Percentiles rank a stretch among this genome's conserved stretches.
Conservation (phyloP, 2,888 invertebrate genomes). For the Catotricha subobsoleta region DNA sequence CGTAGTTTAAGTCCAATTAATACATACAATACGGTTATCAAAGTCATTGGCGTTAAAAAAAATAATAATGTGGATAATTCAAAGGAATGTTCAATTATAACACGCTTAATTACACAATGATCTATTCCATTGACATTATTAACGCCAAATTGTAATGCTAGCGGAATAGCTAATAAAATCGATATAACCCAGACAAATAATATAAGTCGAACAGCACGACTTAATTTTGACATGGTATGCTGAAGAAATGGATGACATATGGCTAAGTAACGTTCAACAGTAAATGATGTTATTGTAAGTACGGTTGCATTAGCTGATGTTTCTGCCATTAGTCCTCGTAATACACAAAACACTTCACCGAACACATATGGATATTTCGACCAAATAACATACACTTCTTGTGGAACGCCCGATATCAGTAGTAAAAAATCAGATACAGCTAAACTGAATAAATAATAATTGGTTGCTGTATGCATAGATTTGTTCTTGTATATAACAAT, state of each 20-base stretch:
- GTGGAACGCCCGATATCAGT: slow-evolving; percentile 57
- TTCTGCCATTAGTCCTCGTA: slow-evolving; percentile 61
- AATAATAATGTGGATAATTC: slow-evolving; percentile 50
- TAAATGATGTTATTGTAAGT: slow-evolving; percentile 66
- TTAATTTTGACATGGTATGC: slow-evolving; percentile 67
- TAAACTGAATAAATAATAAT: slow-evolving; percentile 68
- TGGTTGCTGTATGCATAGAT: slow-evolving; percentile 67
- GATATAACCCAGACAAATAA: slow-evolving; percentile 62
- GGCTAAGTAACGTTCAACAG: slow-evolving; percentile 51
- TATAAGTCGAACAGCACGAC: slow-evolving; percentile 61
- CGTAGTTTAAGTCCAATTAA: slow-evolving; percentile 53
- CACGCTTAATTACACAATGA: slow-evolving; percentile 23
- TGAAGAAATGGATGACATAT: slow-evolving; percentile 44
- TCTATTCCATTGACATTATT: slow-evolving; percentile 24
- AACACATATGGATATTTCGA: slow-evolving; percentile 59
- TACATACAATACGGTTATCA: slow-evolving; percentile 67
- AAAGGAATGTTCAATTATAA: slow-evolving; percentile 34
- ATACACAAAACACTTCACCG: slow-evolving; percentile 59
- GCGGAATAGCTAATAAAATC: slow-evolving; percentile 53
- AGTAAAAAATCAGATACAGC: slow-evolving; percentile 68
- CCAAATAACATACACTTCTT: slow-evolving; percentile 66
- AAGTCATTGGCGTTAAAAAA: slow-evolving; percentile 74
- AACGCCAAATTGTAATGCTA: slow-evolving; percentile 64
- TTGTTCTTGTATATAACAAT: slow-evolving; percentile 65
- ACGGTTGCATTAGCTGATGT: slow-evolving; percentile 63